Evolutionary conservation across 1,140 invertebrate species (phyloP).

Genomic region (Temnothorax curvispinosus): DNA sequence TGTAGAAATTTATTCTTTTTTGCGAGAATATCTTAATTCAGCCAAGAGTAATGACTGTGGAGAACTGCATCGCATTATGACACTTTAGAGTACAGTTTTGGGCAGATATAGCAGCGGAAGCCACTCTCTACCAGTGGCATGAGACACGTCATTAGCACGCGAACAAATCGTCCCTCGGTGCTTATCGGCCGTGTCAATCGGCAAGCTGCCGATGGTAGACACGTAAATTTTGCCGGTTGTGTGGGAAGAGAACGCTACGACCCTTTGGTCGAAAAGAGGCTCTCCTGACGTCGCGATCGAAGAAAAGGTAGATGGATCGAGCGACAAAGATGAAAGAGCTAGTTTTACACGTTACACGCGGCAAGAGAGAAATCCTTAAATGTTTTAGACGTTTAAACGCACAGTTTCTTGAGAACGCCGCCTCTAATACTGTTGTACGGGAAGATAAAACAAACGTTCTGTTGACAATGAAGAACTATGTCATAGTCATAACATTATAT

Average conservation of each 20-base stretch:
- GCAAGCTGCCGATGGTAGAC: slow-evolving; percentile 49
- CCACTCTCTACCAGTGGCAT: slow-evolving; percentile 42
- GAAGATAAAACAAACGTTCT: not conserved
- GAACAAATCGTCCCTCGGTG: slow-evolving; percentile 65
- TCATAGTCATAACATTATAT: not conserved
- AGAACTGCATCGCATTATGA: not conserved
- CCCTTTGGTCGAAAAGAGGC: slow-evolving; percentile 36
- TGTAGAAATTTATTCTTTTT: slow-evolving; percentile 7
- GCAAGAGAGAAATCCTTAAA: not conserved
- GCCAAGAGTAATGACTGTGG: not conserved
- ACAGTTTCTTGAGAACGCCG: not conserved
- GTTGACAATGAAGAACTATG: not conserved
- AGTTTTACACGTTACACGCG: slow-evolving; percentile 10
- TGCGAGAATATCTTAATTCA: not conserved
- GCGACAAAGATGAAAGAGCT: not conserved
- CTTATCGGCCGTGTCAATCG: slow-evolving; percentile 67
- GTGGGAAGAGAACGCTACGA: slow-evolving; percentile 61
- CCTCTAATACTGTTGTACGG: too few relatives aligned
- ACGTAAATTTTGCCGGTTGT: slow-evolving; percentile 67
- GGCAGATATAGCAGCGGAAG: slow-evolving; percentile 26
- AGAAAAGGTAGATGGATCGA: slow-evolving; percentile 34
- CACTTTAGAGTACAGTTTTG: slow-evolving; percentile 2
- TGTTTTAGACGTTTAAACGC: not conserved
- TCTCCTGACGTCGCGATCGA: slow-evolving; percentile 60
- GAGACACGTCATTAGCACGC: slow-evolving; percentile 54